Evolutionary conservation across 2,888 invertebrate species (phyloP), one percentile per base, ranked within the genome.

Genomic region (Ochropacha duplaris): DNA sequence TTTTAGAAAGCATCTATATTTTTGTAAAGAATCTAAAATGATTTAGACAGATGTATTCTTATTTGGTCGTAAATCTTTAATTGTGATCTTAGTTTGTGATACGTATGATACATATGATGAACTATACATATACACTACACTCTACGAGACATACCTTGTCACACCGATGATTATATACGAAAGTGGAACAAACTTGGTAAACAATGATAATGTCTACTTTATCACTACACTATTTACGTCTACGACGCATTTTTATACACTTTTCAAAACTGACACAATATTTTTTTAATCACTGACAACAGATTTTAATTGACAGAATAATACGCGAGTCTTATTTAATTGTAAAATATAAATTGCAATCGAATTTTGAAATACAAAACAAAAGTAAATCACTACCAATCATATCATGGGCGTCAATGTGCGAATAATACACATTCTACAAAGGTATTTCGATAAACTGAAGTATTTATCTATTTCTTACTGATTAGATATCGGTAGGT

Each of bases 401-500:
- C 26, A 39, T 58, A 49, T 12, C 65, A 66, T 68, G 66, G 69
- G 71, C 70, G 72, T 62, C 64, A 62, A 64, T 65, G 60, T 69
- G 80, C 79, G 79, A 86, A 83, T 81, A 84, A 78, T 72, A 78
- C 72, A 76, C 65, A 76, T 75, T 80, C 71, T 64, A 77, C 68
- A 76, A 81, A 84, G 87, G 84, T 83, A 84, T 84, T 79, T 84
- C 72, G 88, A 87, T 88, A 88, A 86, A 78, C 82, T 22, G 57
- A 71, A 61, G 61, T 67, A 78, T 79, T 87, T 90, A 90, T 91
- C 89, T 86, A 72, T 71, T 75, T 69, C 64, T 65, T 54, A 67
- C 78, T 78, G 92, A 92, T 92, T 86, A 92, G 92, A 92, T 91
- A 91, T 81, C 72, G 79, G 68, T 66, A 68, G 79, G 68, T 66